Conservation (phyloP, 2,888 invertebrate genomes). For the Leptopilina myrica region DNA sequence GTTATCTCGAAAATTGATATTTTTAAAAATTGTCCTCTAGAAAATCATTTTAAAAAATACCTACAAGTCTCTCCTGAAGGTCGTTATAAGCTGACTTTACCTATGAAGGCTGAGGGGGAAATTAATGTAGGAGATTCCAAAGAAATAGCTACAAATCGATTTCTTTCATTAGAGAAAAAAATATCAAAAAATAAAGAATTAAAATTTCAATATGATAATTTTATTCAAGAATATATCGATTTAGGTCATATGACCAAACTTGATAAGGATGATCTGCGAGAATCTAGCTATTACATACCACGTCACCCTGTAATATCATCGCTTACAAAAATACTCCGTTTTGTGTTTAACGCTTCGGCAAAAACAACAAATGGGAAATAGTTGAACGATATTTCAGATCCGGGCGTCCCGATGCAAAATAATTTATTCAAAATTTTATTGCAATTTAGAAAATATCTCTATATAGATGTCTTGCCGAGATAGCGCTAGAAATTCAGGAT, state of each 20-base stretch:
- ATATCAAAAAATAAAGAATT: background rate
- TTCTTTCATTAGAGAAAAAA: constrained; percentile 21
- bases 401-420: constrained; percentile 54
- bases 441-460: constrained; percentile 51
- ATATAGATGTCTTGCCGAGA: background rate
- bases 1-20: background rate
- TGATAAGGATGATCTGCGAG: background rate
- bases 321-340: constrained; percentile 59
- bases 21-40: background rate
- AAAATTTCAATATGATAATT: constrained; percentile 20
- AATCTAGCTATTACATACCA: constrained; percentile 53
- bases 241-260: constrained; percentile 30
- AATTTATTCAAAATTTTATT: constrained; percentile 52
- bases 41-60: background rate
- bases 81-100: constrained; percentile 4
- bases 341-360: constrained; percentile 62
- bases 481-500: background rate
- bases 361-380: constrained; percentile 53
- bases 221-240: constrained; percentile 18
- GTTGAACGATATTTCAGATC: constrained; percentile 54
- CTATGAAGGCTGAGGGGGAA: background rate
- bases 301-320: constrained; percentile 59
- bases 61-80: background rate
- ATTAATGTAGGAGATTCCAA: constrained; percentile 4
- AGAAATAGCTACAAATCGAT: constrained; percentile 33